phyloP scores from a whole-genome alignment of 2,113 vertebrate species.

The Siphamia tubifer region DNA sequence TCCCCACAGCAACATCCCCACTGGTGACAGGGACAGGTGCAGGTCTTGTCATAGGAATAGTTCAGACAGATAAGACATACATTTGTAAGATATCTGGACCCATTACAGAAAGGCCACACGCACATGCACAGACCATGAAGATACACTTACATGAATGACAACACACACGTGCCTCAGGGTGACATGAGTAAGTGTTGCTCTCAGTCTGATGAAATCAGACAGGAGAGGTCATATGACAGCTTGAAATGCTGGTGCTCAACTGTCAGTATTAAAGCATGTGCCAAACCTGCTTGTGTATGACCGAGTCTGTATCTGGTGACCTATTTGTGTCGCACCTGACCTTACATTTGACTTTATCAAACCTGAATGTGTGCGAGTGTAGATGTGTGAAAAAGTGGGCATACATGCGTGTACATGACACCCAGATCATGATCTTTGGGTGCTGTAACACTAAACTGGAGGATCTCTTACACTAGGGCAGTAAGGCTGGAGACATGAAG shows the following conservation, averaged over 20 bases:
- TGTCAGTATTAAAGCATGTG: neutral
- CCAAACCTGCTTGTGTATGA: neutral
- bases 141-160: neutral
- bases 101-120: constrained; percentile 37
- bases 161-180: constrained; percentile 9
- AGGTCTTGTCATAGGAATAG: neutral
- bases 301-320: neutral
- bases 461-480: constrained; percentile 4
- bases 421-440: constrained; percentile 14
- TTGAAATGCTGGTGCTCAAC: constrained; percentile 8
- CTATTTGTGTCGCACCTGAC: neutral
- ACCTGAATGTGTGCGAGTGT: neutral
- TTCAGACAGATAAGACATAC: constrained; percentile 8
- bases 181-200: constrained; percentile 31
- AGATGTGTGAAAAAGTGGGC: neutral
- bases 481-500: neutral
- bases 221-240: constrained; percentile 36
- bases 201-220: constrained; percentile 48
- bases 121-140: neutral
- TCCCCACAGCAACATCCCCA: neutral
- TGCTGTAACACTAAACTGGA: constrained; percentile 9
- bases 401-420: neutral
- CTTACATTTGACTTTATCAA: neutral
- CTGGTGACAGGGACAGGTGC: neutral
- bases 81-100: neutral